Conservation (phyloP, 2,888 invertebrate species). For the Heliconius ethilla region DNA sequence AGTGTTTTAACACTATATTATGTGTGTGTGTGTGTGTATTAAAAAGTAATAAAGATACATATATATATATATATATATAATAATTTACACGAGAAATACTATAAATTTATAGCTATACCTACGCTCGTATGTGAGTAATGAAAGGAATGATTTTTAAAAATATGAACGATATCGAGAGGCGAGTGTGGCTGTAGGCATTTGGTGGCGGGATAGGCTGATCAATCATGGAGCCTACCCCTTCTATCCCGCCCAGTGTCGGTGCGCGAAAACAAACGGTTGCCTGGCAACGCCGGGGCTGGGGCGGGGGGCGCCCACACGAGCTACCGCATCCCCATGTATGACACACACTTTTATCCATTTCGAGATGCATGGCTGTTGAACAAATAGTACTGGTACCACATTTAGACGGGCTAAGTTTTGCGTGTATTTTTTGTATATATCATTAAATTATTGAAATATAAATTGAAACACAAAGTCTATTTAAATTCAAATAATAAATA, state of each 20-base stretch:
- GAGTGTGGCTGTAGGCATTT: constrained; percentile 71
- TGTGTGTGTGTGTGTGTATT: too few relatives aligned
- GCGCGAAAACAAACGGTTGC: constrained; percentile 81
- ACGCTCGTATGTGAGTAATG: constrained; percentile 4
- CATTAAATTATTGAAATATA: background rate
- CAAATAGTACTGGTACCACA: constrained; percentile 11
- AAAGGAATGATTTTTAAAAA: constrained; percentile 49
- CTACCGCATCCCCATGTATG: constrained; percentile 67
- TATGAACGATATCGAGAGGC: constrained; percentile 53
- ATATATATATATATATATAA: too few relatives aligned
- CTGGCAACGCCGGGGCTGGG: constrained; percentile 68
- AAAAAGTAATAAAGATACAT: too few relatives aligned
- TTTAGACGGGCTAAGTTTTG: background rate
- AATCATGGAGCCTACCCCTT: constrained; percentile 81
- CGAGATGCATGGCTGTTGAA: constrained; percentile 44
- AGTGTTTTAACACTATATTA: background rate
- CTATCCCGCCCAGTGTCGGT: constrained; percentile 75
- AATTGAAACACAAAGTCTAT: background rate
- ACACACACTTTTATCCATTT: constrained; percentile 55
- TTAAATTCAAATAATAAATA: background rate
- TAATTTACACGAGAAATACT: background rate
- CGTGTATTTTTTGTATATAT: background rate
- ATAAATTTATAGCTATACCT: background rate
- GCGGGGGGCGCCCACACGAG: constrained; percentile 57
- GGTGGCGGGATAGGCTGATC: constrained; percentile 79